Percentiles rank a stretch among this genome's conserved stretches.
Evolutionary conservation across 1,140 invertebrate species (phyloP).

Genomic region (Epicauta chinensis): DNA sequence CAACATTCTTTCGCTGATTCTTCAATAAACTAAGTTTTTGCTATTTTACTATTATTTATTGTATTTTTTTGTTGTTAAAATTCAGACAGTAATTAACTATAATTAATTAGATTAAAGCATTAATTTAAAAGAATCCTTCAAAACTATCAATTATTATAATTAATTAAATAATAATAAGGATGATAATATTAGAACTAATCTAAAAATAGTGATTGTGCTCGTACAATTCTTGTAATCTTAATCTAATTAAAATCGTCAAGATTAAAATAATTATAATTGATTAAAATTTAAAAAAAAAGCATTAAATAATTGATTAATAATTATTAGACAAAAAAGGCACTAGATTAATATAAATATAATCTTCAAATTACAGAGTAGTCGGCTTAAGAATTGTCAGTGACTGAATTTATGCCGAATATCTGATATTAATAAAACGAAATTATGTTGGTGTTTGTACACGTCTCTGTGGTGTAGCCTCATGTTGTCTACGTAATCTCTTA

Average conservation of each 20-base stretch:
- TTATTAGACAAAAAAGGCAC: neutral
- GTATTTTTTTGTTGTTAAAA: too few relatives aligned
- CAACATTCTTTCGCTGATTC: too few relatives aligned
- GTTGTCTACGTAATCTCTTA: conserved; percentile 74
- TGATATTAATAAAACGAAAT: neutral
- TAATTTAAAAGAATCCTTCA: too few relatives aligned
- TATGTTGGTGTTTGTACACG: conserved; percentile 32
- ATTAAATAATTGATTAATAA: neutral
- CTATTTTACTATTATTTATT: too few relatives aligned
- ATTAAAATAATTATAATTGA: neutral
- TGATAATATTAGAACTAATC: neutral
- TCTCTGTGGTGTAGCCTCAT: conserved; percentile 59
- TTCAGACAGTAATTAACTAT: too few relatives aligned
- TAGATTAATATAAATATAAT: neutral
- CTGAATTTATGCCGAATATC: neutral
- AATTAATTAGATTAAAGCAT: too few relatives aligned
- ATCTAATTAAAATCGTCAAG: neutral
- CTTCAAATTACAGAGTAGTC: neutral
- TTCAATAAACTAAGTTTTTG: too few relatives aligned
- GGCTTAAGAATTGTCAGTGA: neutral
- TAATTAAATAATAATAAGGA: neutral
- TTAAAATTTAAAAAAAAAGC: neutral
- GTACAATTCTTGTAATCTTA: neutral
- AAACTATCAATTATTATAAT: too few relatives aligned
- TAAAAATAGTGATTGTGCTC: neutral